Base-by-base conservation (phyloP, 2,888 invertebrate genomes). In the Spodoptera picta region DNA sequence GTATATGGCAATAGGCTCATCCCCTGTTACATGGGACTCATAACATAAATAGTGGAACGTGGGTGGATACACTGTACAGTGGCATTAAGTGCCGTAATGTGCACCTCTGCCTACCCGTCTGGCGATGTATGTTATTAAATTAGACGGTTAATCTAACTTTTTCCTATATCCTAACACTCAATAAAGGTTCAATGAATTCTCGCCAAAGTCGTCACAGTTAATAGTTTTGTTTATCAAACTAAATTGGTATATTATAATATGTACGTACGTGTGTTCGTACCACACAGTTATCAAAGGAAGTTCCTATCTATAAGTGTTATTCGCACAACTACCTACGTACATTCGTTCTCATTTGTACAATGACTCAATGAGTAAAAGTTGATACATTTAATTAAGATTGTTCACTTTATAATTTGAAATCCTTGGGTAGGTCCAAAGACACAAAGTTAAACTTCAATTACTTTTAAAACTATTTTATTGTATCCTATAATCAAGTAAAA, bases 201-300 rank as follows among this genome's bases (percentile, higher is more conserved):
- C 44, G 36, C 7, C 2, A 36, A 44, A 19, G 41, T 51, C 10
- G 7, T 2, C 27, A 10, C 36, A 41, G 3, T 36, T 47, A 73
- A 64, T 72, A 60, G 43, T 45, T 48, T 24, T 51, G 10, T 54
- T 53, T 53, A 31, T 27, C 55, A 23, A 60, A 44, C 69, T 36
- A 23, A 52, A 57, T 70, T 23, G 41, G 24, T 53, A 48, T 54
- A 36, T 36, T 9, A 36, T 36, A 36, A 36, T 36, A 36, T 36
- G 36, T 36, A 36, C 36, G 7, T 9, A 36, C 36, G 36, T 36
- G 4, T 9, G 64, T 42, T 60, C 60, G 56, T 69, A 57, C 55
- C 60, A 63, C 54, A 69, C 49, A 62, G 36, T 68, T 79, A 79
- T 79, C 78, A 70, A 55, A 79, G 78, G 78, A 79, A 79, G 79